Evolutionary conservation across 1,140 invertebrate species (phyloP).

Genomic region (Penaeus vannamei): DNA sequence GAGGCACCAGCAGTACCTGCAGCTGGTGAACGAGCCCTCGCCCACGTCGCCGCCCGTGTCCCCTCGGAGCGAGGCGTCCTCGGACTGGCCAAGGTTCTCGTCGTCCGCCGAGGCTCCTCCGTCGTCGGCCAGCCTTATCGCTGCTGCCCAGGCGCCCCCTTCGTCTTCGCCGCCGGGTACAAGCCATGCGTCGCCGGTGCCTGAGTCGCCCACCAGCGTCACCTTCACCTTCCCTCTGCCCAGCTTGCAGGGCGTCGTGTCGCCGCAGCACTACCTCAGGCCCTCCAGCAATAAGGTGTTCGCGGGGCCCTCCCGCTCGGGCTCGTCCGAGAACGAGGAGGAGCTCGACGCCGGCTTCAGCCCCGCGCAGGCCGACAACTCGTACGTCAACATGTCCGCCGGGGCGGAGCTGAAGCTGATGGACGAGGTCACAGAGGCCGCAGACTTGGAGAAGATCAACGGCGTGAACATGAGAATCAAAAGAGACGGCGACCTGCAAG

Average conservation of each 20-base stretch:
- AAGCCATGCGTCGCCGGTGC: slow-evolving; percentile 38
- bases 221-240: slow-evolving; percentile 60
- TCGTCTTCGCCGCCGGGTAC: slow-evolving; percentile 32
- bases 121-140: background rate
- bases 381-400: slow-evolving; percentile 53
- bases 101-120: slow-evolving; percentile 16
- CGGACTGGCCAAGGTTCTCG: slow-evolving; percentile 32
- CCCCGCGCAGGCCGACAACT: background rate
- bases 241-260: background rate
- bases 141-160: background rate
- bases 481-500: slow-evolving; percentile 10
- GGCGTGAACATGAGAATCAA: slow-evolving; percentile 49
- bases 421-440: background rate
- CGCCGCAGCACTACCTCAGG: slow-evolving; percentile 58
- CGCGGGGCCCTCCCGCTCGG: background rate
- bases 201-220: slow-evolving; percentile 55
- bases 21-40: slow-evolving; percentile 58
- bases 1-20: slow-evolving; percentile 57
- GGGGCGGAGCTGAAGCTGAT: slow-evolving; percentile 3
- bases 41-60: slow-evolving; percentile 48
- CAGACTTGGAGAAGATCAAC: slow-evolving; percentile 35
- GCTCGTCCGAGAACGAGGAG: background rate
- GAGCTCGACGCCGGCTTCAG: background rate
- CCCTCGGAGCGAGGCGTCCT: background rate
- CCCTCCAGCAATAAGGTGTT: slow-evolving; percentile 49